Conservation (phyloP, 2,888 invertebrate species). For the Thymelicus sylvestris region DNA sequence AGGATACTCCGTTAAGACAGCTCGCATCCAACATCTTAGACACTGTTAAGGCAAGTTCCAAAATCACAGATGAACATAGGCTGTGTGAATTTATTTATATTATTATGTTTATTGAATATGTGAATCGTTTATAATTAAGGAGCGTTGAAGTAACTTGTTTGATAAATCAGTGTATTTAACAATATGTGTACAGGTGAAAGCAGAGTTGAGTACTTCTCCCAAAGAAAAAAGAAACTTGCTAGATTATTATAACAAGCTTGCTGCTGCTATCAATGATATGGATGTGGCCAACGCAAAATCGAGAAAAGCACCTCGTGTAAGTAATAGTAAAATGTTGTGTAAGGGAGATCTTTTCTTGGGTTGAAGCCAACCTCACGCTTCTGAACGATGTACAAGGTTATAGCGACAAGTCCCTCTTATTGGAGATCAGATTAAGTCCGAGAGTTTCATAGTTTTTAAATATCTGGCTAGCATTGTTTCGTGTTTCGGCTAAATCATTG, state of each 20-base stretch:
- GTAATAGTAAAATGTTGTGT: conserved; percentile 32
- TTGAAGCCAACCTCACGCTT: too few relatives aligned
- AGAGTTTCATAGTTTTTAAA: too few relatives aligned
- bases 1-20: conserved; percentile 63
- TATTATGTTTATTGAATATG: too few relatives aligned
- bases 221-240: conserved; percentile 51
- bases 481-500: too few relatives aligned
- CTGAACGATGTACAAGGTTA: too few relatives aligned
- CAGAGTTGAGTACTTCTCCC: conserved; percentile 48
- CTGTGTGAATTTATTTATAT: too few relatives aligned
- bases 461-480: too few relatives aligned
- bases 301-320: conserved; percentile 58
- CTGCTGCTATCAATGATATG: conserved; percentile 53
- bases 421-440: too few relatives aligned
- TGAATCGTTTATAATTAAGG: neutral
- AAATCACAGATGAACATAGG: too few relatives aligned
- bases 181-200: conserved; percentile 40
- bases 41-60: conserved; percentile 57
- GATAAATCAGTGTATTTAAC: neutral
- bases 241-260: conserved; percentile 52
- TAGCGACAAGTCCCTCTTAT: too few relatives aligned
- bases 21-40: conserved; percentile 63
- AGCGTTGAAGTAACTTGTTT: neutral
- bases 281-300: conserved; percentile 61
- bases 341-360: neutral